Evolutionary conservation across 2,888 invertebrate species (phyloP).

Genomic region (Trichopria drosophilae): DNA sequence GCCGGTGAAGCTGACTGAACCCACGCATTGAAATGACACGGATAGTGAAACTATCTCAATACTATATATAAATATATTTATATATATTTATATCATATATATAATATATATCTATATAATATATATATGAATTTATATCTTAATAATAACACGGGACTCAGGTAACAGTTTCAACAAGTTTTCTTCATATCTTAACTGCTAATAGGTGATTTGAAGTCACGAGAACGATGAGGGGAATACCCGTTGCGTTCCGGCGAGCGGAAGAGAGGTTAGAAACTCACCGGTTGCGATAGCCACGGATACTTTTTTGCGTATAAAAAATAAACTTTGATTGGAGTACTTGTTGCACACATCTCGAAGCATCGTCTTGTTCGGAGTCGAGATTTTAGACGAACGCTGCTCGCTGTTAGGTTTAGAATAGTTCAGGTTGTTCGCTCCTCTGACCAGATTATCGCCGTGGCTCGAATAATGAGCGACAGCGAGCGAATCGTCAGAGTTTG

Average conservation of each 20-base stretch:
- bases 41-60: slow-evolving; percentile 10
- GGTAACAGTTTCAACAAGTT: slow-evolving; percentile 46
- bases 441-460: slow-evolving; percentile 46
- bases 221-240: too few species aligned
- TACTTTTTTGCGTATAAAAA: slow-evolving; percentile 44
- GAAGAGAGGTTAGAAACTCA: too few species aligned
- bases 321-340: slow-evolving; percentile 38
- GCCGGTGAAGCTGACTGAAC: slow-evolving; percentile 13
- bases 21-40: slow-evolving; percentile 18
- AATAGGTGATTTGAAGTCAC: too few species aligned
- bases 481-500: slow-evolving; percentile 56
- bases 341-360: slow-evolving; percentile 1
- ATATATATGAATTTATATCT: slow-evolving; percentile 25
- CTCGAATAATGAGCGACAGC: slow-evolving; percentile 56
- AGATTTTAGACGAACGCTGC: slow-evolving; percentile 2
- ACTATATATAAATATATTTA: too few species aligned
- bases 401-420: not conserved
- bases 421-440: not conserved
- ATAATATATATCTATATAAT: slow-evolving; percentile 12
- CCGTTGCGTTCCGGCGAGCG: too few species aligned
- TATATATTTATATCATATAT: too few species aligned
- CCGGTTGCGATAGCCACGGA: too few species aligned
- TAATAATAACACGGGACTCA: slow-evolving; percentile 40
- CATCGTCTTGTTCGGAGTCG: not conserved
- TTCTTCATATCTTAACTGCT: slow-evolving; percentile 22